A percentile compares a stretch with the other conserved stretches of the same genome.
Evolutionary conservation across 2,113 vertebrate species (phyloP).

Genomic region (human): DNA sequence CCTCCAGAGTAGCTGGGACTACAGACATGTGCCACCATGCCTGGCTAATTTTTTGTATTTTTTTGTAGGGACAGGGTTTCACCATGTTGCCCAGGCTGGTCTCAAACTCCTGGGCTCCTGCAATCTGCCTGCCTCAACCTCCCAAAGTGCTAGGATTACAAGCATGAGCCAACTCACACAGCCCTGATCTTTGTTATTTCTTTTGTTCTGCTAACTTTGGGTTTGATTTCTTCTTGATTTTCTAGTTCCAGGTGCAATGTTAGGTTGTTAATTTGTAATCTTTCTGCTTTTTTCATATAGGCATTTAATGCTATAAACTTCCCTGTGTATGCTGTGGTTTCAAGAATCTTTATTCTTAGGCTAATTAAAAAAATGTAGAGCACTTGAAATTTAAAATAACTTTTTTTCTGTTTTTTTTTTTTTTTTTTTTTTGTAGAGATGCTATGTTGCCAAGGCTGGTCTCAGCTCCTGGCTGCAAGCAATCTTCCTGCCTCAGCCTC

Average conservation of each 20-base stretch:
- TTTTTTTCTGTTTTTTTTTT: no score
- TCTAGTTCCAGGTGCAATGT: neutral
- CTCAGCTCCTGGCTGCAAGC: no score
- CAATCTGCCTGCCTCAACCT: neutral
- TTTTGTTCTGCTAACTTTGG: neutral
- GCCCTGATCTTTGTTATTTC: neutral
- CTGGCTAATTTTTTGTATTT: neutral
- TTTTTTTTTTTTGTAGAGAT: no score
- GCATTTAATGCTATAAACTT: neutral
- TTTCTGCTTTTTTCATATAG: neutral
- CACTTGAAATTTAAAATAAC: slow-evolving; percentile 41
- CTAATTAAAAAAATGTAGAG: neutral
- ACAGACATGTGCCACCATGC: neutral
- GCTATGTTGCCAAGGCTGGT: no score
- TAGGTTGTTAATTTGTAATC: neutral
- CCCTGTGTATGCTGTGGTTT: neutral
- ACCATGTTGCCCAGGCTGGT: neutral
- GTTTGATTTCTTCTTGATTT: neutral
- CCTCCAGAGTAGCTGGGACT: neutral
- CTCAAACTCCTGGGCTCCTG: neutral
- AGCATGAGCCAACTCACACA: neutral
- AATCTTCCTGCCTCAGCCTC: no score
- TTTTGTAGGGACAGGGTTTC: neutral
- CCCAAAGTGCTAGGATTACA: neutral
- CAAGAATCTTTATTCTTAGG: slow-evolving; percentile 18